phyloP scores from a whole-genome alignment of 2,113 vertebrate genomes.

The Naja naja region DNA sequence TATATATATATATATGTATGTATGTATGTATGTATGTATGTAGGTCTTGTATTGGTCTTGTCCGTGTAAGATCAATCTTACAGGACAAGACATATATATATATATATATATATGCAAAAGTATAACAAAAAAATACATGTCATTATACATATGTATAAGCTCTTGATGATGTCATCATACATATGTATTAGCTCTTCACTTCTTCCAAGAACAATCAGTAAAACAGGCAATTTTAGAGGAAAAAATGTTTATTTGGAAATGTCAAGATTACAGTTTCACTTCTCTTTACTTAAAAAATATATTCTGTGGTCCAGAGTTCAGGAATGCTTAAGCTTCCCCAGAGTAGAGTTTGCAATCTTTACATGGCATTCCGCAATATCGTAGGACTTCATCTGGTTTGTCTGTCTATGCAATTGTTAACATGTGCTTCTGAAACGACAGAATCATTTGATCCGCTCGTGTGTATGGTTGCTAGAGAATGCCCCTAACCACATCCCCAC shows the following conservation, averaged over 20 bases:
- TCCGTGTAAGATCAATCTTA: no score
- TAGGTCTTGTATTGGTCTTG: no score
- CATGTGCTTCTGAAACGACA: constrained; percentile 7
- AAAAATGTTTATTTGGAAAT: neutral
- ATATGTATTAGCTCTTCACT: neutral
- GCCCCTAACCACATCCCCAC: constrained; percentile 33
- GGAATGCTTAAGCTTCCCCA: neutral
- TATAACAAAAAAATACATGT: no score
- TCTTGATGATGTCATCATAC: neutral
- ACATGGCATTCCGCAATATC: neutral
- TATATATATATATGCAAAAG: no score
- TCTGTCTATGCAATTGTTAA: constrained; percentile 33
- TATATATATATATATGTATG: no score
- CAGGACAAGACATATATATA: no score
- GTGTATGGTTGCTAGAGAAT: constrained; percentile 26
- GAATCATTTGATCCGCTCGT: constrained; percentile 1
- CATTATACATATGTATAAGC: no score
- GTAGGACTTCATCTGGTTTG: neutral
- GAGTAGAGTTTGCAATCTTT: neutral
- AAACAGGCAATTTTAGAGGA: neutral
- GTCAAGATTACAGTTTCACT: no score
- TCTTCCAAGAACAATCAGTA: neutral
- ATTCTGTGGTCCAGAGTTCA: neutral
- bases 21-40: no score
- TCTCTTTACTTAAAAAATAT: neutral